A percentile compares a stretch with the other conserved stretches of the same genome.
phyloP scores from a whole-genome alignment of 2,797 vertebrate species.

The Macroramphosus scolopax region DNA sequence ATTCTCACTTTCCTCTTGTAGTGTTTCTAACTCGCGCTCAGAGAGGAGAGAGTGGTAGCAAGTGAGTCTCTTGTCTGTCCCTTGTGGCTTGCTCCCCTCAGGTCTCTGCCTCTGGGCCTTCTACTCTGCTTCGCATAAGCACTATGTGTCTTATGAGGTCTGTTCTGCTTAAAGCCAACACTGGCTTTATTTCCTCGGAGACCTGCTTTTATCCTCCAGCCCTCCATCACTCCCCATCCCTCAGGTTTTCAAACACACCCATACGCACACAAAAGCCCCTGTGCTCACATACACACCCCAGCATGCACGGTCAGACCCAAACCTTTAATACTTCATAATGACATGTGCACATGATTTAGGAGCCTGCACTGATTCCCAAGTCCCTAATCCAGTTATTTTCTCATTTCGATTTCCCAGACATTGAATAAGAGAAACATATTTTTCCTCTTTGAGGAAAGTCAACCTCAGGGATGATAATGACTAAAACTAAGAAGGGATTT shows the following conservation, averaged over 20 bases:
- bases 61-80: slow-evolving; percentile 65
- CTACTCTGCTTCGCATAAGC: slow-evolving; percentile 72
- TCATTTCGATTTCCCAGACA: slow-evolving; percentile 79
- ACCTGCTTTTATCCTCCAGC: slow-evolving; percentile 75
- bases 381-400: slow-evolving; percentile 81
- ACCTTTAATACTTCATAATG: slow-evolving; percentile 78
- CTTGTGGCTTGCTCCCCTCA: slow-evolving; percentile 71
- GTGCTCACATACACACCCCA: slow-evolving; percentile 34
- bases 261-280: slow-evolving; percentile 40
- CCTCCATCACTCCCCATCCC: slow-evolving; percentile 72
- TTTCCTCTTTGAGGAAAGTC: slow-evolving; percentile 67
- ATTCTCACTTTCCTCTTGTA: slow-evolving; percentile 67
- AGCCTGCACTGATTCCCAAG: slow-evolving; percentile 75
- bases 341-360: slow-evolving; percentile 78
- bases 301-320: slow-evolving; percentile 63
- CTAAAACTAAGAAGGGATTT: slow-evolving; percentile 73
- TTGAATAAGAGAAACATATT: slow-evolving; percentile 79
- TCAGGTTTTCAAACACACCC: slow-evolving; percentile 72
- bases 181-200: slow-evolving; percentile 79
- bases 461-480: slow-evolving; percentile 74
- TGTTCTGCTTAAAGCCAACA: slow-evolving; percentile 79
- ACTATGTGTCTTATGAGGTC: slow-evolving; percentile 77
- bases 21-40: slow-evolving; percentile 61
- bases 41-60: slow-evolving; percentile 65
- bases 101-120: slow-evolving; percentile 71